Conservation (phyloP, 2,113 vertebrate species). For the Smithornis capensis region DNA sequence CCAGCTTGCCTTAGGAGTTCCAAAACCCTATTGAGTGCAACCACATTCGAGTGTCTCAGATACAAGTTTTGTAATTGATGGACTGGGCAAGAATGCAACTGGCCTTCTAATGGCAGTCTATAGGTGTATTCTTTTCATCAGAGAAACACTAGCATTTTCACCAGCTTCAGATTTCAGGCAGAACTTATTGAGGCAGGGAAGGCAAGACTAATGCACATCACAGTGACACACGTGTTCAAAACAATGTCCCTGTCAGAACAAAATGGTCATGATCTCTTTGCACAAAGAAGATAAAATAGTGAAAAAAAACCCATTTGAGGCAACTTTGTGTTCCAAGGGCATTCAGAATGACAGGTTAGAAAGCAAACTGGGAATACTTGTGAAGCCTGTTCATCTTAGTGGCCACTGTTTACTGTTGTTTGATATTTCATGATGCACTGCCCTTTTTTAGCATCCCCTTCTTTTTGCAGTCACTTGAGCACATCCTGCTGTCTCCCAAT, state of each 20-base stretch:
- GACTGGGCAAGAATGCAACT: not conserved
- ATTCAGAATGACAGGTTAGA: not conserved
- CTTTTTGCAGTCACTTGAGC: not conserved
- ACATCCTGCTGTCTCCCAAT: not conserved
- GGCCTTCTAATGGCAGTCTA: not conserved
- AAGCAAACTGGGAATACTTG: not conserved
- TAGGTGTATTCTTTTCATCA: not conserved
- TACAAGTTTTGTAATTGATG: not conserved
- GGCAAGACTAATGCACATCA: not conserved
- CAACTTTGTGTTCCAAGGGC: not conserved
- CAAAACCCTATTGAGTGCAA: not conserved
- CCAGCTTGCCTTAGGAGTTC: not conserved
- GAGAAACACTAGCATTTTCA: not conserved
- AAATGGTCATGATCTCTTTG: not conserved
- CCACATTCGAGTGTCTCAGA: not conserved
- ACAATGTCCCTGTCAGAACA: not conserved
- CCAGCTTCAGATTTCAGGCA: not conserved
- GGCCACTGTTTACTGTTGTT: not conserved
- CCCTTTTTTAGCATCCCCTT: accelerated
- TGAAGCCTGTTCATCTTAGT: not conserved
- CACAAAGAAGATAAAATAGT: not conserved
- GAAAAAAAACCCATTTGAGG: not conserved
- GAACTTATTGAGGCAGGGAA: not conserved
- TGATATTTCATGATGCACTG: not conserved
- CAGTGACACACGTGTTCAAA: not conserved